Evolutionary conservation across 2,113 vertebrate genomes (phyloP).

Genomic region (Apeltes quadracus): DNA sequence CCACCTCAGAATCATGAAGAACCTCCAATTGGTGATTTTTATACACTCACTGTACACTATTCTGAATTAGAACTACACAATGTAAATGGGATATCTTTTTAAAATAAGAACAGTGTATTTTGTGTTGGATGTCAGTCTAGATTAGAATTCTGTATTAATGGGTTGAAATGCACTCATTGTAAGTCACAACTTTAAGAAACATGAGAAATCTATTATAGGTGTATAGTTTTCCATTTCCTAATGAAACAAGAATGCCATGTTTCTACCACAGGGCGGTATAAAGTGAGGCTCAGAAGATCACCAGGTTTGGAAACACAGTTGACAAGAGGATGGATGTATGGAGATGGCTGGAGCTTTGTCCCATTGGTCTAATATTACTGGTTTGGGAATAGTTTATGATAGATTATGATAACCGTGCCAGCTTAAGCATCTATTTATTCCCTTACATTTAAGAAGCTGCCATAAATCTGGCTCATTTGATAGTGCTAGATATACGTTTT

Average conservation of each 20-base stretch:
- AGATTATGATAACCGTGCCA: background rate
- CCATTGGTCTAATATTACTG: background rate
- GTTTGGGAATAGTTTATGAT: background rate
- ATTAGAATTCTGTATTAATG: background rate
- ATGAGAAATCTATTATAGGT: too few relatives aligned
- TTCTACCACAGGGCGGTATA: background rate
- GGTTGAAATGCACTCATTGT: too few relatives aligned
- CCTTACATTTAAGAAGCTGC: background rate
- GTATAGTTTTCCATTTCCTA: background rate
- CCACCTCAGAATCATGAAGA: background rate
- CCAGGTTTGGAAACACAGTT: background rate
- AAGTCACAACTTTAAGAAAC: background rate
- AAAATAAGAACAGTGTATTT: background rate
- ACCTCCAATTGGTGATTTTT: background rate
- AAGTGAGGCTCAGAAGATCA: background rate
- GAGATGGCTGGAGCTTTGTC: background rate
- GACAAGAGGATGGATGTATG: background rate
- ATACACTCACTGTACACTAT: background rate
- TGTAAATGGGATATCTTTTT: background rate
- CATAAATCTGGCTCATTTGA: background rate
- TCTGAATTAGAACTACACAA: background rate
- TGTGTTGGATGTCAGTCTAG: background rate
- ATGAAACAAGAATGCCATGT: background rate
- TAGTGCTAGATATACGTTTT: background rate
- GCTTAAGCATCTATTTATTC: background rate